Evolutionary conservation across 2,797 vertebrate genomes (phyloP).

Genomic region (Monodelphis domestica): DNA sequence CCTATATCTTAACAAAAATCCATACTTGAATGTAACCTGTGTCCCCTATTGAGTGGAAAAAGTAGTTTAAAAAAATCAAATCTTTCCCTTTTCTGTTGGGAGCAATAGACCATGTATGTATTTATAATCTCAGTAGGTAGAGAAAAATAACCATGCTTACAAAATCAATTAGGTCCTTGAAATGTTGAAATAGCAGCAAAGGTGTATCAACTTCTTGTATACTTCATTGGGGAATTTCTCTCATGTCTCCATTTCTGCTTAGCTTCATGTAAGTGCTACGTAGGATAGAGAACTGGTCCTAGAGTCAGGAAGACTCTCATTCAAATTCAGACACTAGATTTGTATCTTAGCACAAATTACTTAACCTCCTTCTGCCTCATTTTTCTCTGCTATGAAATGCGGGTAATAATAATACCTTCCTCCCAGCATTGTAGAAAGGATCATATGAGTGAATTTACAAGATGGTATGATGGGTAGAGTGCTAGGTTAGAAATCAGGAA

Average conservation of each 20-base stretch:
- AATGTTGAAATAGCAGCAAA: too few species aligned
- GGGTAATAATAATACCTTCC: not conserved
- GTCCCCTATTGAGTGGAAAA: too few species aligned
- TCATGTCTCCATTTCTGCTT: not conserved
- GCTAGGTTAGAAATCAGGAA: not conserved
- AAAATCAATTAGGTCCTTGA: too few species aligned
- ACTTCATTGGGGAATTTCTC: not conserved
- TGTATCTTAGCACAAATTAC: not conserved
- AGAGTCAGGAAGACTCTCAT: not conserved
- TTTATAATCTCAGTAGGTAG: too few species aligned
- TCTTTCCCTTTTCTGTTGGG: too few species aligned
- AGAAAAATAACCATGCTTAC: too few species aligned
- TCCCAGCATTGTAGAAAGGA: not conserved
- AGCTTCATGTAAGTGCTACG: not conserved
- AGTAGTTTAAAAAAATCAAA: too few species aligned
- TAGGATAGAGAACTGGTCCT: not conserved
- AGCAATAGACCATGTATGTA: too few species aligned
- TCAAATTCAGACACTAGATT: not conserved
- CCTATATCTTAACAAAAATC: not conserved
- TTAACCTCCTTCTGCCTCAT: not conserved
- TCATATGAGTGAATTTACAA: not conserved
- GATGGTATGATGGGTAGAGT: not conserved
- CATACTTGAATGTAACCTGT: too few species aligned
- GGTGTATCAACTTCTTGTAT: too few species aligned
- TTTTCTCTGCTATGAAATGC: not conserved